phyloP scores from a whole-genome alignment of 2,888 invertebrate species.

The Craniophora ligustri region DNA sequence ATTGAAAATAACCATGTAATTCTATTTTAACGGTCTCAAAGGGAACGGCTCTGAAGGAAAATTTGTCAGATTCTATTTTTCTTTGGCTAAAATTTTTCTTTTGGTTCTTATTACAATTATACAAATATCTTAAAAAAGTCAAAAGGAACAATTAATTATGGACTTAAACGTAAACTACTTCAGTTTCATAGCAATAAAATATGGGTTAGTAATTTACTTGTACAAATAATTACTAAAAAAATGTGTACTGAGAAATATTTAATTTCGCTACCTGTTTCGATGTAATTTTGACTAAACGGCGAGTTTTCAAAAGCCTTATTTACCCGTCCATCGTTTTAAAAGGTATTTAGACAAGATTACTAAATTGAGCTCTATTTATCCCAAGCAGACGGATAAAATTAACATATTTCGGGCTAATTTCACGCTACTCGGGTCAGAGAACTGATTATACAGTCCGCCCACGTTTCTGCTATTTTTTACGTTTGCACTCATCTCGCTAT shows the following conservation, averaged over 20 bases:
- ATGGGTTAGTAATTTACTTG: no score
- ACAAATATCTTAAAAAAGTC: conserved; percentile 21
- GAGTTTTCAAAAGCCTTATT: conserved; percentile 2
- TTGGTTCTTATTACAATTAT: conserved; percentile 41
- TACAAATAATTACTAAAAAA: no score
- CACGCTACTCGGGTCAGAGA: conserved; percentile 41
- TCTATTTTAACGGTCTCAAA: conserved; percentile 60
- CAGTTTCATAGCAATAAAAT: not conserved
- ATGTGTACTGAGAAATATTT: no score
- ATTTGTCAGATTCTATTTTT: conserved; percentile 41
- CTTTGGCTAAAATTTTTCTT: conserved; percentile 43
- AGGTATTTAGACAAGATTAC: conserved; percentile 39
- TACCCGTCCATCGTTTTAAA: conserved; percentile 20
- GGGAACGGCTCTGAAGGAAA: conserved; percentile 45
- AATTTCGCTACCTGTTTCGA: no score
- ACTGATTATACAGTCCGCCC: conserved; percentile 48
- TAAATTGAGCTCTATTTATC: conserved; percentile 46
- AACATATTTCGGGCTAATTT: conserved; percentile 55
- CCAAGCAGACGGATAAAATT: conserved; percentile 51
- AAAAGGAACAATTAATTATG: conserved; percentile 9
- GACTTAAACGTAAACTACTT: conserved; percentile 3
- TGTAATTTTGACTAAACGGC: not conserved
- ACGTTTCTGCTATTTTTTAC: conserved; percentile 53
- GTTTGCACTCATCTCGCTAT: conserved; percentile 53
- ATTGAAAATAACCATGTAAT: conserved; percentile 60